A percentile compares a stretch with the other conserved stretches of the same genome.
phyloP scores from a whole-genome alignment of 2,797 vertebrate genomes.

The Sebastolobus alascanus region DNA sequence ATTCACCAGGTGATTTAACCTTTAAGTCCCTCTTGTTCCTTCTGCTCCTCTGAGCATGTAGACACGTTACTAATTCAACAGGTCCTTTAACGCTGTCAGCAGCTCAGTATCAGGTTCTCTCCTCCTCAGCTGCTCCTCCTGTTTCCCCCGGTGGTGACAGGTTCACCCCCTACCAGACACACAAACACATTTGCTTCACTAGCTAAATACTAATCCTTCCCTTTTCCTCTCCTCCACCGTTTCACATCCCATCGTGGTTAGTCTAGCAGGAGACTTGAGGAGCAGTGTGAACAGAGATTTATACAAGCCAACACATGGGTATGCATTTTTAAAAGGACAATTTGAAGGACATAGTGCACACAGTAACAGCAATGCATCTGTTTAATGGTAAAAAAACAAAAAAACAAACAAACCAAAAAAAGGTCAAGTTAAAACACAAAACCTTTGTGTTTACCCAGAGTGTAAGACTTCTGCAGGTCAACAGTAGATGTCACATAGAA shows the following conservation, averaged over 20 bases:
- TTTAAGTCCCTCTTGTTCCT: conserved; percentile 79
- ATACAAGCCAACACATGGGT: conserved; percentile 1
- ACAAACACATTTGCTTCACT: conserved; percentile 41
- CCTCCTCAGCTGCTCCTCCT: conserved; percentile 66
- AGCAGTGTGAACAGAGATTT: conserved; percentile 41
- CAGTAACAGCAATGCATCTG: conserved; percentile 1
- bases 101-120: conserved; percentile 72
- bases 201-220: conserved; percentile 41
- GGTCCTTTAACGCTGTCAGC: conserved; percentile 57
- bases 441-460: not conserved
- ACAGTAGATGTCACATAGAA: too few relatives aligned
- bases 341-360: not conserved
- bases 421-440: not conserved
- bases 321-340: conserved; percentile 28
- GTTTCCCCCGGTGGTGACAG: conserved; percentile 44
- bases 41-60: conserved; percentile 76
- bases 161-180: conserved; percentile 59
- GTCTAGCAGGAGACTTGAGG: conserved; percentile 28
- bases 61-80: conserved; percentile 77
- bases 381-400: conserved; percentile 7
- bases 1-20: conserved; percentile 81
- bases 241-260: conserved; percentile 35
- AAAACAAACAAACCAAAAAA: not conserved
- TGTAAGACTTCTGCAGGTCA: not conserved
- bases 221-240: conserved; percentile 28